Evolutionary conservation across 2,797 vertebrate species (phyloP).

Genomic region (Moxostoma hubbsi): DNA sequence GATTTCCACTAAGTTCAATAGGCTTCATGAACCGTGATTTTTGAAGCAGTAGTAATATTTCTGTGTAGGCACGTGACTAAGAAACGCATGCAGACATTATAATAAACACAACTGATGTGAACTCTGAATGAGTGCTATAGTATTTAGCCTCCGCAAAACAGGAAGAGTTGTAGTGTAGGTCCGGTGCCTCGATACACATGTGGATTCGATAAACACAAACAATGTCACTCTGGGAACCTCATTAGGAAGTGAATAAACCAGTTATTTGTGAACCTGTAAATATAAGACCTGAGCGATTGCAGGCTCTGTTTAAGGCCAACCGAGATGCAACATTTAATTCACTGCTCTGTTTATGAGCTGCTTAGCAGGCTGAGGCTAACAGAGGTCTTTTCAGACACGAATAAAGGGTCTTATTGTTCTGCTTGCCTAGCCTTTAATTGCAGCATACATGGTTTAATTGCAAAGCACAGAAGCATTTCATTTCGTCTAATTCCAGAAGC

Average conservation of each 20-base stretch:
- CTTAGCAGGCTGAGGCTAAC: constrained; percentile 41
- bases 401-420: constrained; percentile 37
- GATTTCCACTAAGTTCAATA: not conserved
- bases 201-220: constrained; percentile 32
- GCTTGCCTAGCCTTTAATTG: constrained; percentile 51
- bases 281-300: constrained; percentile 1
- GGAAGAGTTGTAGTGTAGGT: constrained; percentile 35
- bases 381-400: constrained; percentile 52
- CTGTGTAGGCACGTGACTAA: constrained; percentile 2
- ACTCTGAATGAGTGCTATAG: constrained; percentile 15
- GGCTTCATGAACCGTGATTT: not conserved
- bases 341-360: constrained; percentile 37
- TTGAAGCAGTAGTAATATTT: not conserved
- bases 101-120: constrained; percentile 30
- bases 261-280: constrained; percentile 22
- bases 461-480: constrained; percentile 50
- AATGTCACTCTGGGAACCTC: constrained; percentile 23
- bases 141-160: constrained; percentile 14
- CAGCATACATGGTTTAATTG: constrained; percentile 60
- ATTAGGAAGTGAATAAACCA: constrained; percentile 47
- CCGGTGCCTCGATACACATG: constrained; percentile 21
- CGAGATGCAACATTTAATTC: constrained; percentile 31
- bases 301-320: constrained; percentile 11
- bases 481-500: constrained; percentile 22
- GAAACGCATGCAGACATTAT: not conserved